Base-by-base conservation (phyloP, 2,888 invertebrate species). In the Drosophila kanekoi region DNA sequence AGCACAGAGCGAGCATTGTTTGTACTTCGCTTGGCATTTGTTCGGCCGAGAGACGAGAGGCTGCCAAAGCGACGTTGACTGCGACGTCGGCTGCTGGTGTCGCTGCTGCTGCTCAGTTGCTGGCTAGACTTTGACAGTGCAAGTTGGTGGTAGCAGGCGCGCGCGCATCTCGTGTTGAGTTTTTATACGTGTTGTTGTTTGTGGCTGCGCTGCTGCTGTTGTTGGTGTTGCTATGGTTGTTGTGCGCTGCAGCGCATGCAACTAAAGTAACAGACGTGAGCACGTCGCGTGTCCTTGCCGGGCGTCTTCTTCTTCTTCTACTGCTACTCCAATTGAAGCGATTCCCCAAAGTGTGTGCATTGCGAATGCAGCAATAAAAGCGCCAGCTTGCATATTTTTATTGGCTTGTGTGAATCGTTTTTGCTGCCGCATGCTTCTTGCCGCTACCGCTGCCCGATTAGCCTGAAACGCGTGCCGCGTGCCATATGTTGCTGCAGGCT, bases 91-190 rank as follows among this genome's bases (percentile, higher is more conserved):
- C 73, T 79, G 81, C 70, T 47, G 45, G 38, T 52, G 43, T 20
- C 40, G 58, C 41, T 47, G 57, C 58, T 62, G 33, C 18, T 43
- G 60, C 53, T 49, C 81, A 92, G 91, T 91, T 87, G 90, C 71
- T 83, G 83, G 79, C 90, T 89, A 91, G 91, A 91, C 84, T 88
- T 90, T 79, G 90, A 78, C 72, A 60, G 81, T 77, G 74, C 62
- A 73, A 72, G 89, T 67, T 47, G 40, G 70, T 47, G 40, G 70
- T 32, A 35, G 67, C 57, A 62, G 65, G 37, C 37, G 69, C 64
- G 75, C 63, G 70, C 77, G 66, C 28, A 28, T 63, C 41, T 56
- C n/a, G 52, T 43, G 48, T 49, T 47, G 28, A 56, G 37, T 61
- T 61, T 70, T 28, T 14, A 52, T 41, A 14, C 51, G 43, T 58